Evolutionary conservation across 1,140 invertebrate species (phyloP).

Genomic region (Wasmannia auropunctata): DNA sequence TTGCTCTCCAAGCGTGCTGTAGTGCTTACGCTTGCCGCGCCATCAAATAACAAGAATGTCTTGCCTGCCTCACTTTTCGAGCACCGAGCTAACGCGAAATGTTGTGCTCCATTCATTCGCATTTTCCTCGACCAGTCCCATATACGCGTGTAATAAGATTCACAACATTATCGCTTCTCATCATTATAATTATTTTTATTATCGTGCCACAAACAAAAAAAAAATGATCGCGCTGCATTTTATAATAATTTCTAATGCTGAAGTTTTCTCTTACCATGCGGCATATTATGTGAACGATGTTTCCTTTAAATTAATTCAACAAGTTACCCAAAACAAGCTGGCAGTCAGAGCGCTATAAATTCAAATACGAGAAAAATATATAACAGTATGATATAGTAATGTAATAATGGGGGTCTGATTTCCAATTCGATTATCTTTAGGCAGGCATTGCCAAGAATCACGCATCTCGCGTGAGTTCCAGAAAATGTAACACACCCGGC

Average conservation of each 20-base stretch:
- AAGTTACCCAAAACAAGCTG: not conserved
- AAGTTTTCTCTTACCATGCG: not conserved
- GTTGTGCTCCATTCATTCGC: constrained; percentile 25
- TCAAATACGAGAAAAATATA: not conserved
- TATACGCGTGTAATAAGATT: constrained; percentile 2
- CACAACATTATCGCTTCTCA: not conserved
- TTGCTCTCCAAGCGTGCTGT: constrained; percentile 80
- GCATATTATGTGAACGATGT: not conserved
- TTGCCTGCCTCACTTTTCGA: constrained; percentile 59
- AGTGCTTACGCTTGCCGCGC: constrained; percentile 79
- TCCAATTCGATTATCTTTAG: not conserved
- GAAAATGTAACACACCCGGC: not conserved
- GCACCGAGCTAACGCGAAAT: constrained; percentile 34
- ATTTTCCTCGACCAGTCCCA: not conserved
- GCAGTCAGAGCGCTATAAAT: not conserved
- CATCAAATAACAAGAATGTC: constrained; percentile 82
- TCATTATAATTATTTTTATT: not conserved
- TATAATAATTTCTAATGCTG: not conserved
- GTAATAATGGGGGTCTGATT: not conserved
- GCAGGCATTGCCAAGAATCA: not conserved
- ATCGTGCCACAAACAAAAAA: not conserved
- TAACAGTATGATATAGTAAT: not conserved
- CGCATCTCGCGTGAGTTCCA: not conserved
- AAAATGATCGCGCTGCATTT: not conserved
- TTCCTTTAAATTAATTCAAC: not conserved